Base-by-base conservation (phyloP, 53 echinoderm and acorn worm species). In the Actinopyga echinites region DNA sequence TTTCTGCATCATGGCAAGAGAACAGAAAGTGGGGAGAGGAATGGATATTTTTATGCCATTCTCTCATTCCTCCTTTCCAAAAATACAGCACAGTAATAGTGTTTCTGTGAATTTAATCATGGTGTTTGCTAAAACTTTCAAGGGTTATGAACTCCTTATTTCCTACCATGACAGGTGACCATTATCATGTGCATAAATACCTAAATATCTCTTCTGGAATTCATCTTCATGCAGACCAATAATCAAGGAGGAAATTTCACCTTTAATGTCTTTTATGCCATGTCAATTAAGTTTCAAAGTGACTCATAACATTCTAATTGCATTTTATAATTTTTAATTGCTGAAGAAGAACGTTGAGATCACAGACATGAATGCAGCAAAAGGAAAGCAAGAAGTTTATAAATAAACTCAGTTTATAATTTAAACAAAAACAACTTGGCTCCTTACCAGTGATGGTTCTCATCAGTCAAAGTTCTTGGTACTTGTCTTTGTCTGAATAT, bases 261-360 rank as follows among this genome's bases (percentile, higher is more conserved):
- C 32, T 65, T 7, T 9, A 19, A 21, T 69, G 38, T 42, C 5
- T 38, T 33, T 69, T 69, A 21, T 69, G 42, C 38, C 40, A 38
- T 37, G 38, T 69, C 69, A 69, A 69, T 69, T 69, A 40, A 69
- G 38, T 42, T 69, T 38, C 43, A 23, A 40, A 69, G 38, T 42
- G 69, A 69, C 38, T 35, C 40, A 69, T 69, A 1, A 23, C n/a
- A 21, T 17, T 38, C 40, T 6, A 25, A 69, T 69, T 37, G 69
- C 69, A 69, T 69, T 69, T 69, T 42, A 37, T 21, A 30, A 33
- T 9, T 31, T 6, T 44, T 26, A 65, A 59, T 5, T 30, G 12
- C 10, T 23, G 43, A n/a, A 69, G 6, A 21, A 38, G 69, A 38
- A 38, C 25, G 40, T 69, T 69, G 43, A 69, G 9, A 38, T 42